These are phyloP conservation scores for Oreochromis spilurus DNA, from an alignment of 2,113 vertebrate species.

Conservation along the genomic window DNA sequence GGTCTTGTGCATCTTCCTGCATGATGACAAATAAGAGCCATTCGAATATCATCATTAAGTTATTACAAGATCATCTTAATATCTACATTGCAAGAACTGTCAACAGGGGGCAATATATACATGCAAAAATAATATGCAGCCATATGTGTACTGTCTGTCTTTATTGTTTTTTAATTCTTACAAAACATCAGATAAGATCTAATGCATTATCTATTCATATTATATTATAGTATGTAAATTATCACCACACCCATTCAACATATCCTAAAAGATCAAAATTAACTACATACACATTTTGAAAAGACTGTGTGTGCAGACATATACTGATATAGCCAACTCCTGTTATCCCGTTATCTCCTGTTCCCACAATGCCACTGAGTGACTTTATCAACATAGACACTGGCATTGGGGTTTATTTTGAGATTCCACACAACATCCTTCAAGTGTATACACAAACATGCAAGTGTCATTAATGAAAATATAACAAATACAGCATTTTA, in stretches of 20 bases:
- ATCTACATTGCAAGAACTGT: not conserved
- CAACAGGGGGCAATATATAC: conserved; percentile 11
- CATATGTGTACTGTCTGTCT: not conserved
- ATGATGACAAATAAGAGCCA: not conserved
- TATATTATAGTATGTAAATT: not conserved
- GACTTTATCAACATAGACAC: not conserved
- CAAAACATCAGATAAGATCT: not conserved
- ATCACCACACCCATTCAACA: not conserved
- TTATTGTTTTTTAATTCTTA: not conserved
- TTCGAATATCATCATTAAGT: not conserved
- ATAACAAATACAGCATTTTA: not conserved
- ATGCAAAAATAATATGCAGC: not conserved
- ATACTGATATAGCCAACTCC: not conserved
- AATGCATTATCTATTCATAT: not conserved
- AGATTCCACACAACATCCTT: not conserved
- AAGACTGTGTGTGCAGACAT: not conserved
- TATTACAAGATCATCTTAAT: not conserved
- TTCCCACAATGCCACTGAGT: not conserved
- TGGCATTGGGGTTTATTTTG: not conserved
- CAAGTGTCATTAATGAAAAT: not conserved
- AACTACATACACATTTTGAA: not conserved
- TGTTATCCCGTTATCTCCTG: not conserved
- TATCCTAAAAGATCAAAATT: not conserved
- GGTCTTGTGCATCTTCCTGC: conserved; percentile 91
- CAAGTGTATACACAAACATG: not conserved